A percentile compares a stretch with the other conserved stretches of the same genome.
Evolutionary conservation across 2,113 vertebrate genomes (phyloP).

Genomic region (Thalassarche chlororhynchos): DNA sequence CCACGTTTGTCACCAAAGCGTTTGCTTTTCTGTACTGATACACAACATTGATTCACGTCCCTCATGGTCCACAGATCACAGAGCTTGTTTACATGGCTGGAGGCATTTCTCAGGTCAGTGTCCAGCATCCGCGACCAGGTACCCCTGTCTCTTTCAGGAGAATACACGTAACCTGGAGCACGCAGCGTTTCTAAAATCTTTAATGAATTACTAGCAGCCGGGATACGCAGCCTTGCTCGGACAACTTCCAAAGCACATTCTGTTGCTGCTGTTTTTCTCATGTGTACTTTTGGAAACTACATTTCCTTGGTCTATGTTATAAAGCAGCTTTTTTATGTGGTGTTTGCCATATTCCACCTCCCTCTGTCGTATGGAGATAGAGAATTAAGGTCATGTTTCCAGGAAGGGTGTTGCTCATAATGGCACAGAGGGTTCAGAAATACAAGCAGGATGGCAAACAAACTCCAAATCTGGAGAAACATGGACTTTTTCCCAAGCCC

Average conservation of each 20-base stretch:
- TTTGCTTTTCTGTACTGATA: neutral
- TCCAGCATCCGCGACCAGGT: neutral
- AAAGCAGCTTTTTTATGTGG: neutral
- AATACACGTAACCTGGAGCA: neutral
- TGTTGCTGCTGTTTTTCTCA: neutral
- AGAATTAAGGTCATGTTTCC: neutral
- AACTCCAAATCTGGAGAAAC: neutral
- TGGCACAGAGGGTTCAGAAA: neutral
- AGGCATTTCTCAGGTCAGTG: neutral
- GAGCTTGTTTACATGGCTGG: neutral
- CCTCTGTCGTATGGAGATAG: neutral
- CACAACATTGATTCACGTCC: neutral
- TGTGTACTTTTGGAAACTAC: neutral
- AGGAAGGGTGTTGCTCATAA: neutral
- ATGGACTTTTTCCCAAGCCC: neutral
- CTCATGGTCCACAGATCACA: neutral
- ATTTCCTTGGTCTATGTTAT: neutral
- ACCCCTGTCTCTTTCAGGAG: neutral
- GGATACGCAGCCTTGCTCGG: neutral
- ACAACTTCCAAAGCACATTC: neutral
- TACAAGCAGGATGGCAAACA: neutral
- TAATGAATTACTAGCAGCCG: neutral
- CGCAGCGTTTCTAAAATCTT: neutral
- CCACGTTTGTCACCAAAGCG: rapidly evolving
- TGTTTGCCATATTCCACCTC: neutral